Base-by-base conservation (phyloP, 2,113 vertebrate species). In the Catagonus wagneri region DNA sequence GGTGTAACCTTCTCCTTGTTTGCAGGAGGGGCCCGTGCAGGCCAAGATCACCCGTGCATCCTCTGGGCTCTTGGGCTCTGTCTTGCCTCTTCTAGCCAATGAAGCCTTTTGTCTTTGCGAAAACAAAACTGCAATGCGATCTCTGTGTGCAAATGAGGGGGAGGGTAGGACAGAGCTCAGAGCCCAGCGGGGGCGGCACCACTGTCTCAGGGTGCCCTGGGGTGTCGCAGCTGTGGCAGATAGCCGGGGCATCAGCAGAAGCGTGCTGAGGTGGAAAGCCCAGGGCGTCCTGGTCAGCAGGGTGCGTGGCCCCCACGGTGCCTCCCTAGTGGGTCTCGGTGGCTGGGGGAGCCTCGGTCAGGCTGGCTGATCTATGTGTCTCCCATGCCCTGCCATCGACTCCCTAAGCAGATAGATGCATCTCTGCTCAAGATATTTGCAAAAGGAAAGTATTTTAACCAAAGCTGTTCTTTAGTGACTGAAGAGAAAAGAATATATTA, bases 341-440 rank as follows among this genome's bases (percentile, higher is more conserved):
- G 22, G 7, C 58, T 71, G 36, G 6, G 7, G 72, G 3, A 60
- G 54, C 34, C n/a, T 76, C 2, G 8, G 15, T 17, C 29, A 66
- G 72, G 32, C 9, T 2, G 6, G 32, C 17, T 5, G 4, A 16
- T 14, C 72, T 29, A 0, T 3, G 3, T 22, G 60, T 56, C 52
- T 19, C 54, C 3, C 20, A 17, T 0, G 9, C 29, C 50, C 61
- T 50, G 13, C 50, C 0, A 2, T 68, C 54, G 20, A 15, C 12
- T 71, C 56, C 39, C 1, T 9, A 61, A 60, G 32, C 29, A 5
- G 39, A 69, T 27, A 16, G 79, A 60, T 75, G 29, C 3, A 52
- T 11, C 27, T 89, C 66, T 92, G 66, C 19, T 69, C 34, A 71
- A 50, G n/a, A 36, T 50, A 19, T 32, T 50, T 92, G 22, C 74